Conservation (phyloP, 2,113 vertebrate species). For the Phaethon lepturus region DNA sequence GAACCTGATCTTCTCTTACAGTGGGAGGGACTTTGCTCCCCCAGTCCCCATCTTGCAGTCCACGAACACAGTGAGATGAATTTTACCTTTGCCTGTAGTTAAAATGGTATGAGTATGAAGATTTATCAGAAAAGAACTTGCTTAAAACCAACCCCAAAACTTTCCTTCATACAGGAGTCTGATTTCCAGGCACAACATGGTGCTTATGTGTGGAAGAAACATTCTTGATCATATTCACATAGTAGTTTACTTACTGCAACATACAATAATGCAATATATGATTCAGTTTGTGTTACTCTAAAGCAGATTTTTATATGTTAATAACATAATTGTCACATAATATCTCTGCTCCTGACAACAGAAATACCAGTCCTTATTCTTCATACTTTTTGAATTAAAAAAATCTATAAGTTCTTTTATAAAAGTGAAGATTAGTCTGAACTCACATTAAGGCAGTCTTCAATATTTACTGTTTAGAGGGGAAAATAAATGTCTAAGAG, state of each 20-base stretch:
- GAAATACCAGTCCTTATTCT: not conserved
- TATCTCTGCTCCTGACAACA: not conserved
- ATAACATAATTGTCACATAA: not conserved
- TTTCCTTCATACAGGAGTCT: not conserved
- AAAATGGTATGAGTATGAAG: not conserved
- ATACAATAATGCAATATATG: not conserved
- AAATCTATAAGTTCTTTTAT: not conserved
- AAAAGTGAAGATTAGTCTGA: not conserved
- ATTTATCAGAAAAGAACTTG: not conserved
- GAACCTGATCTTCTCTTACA: too few species aligned
- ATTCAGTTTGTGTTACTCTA: not conserved
- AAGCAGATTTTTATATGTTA: constrained; percentile 5
- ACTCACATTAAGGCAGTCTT: not conserved
- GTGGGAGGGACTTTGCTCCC: too few species aligned
- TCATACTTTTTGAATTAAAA: not conserved
- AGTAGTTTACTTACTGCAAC: not conserved
- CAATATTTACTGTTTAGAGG: not conserved
- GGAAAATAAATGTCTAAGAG: not conserved
- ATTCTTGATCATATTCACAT: not conserved
- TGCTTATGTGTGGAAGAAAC: not conserved
- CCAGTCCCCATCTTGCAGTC: too few species aligned
- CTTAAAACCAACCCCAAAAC: not conserved
- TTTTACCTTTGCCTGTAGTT: not conserved
- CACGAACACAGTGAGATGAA: not conserved
- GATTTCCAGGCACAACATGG: not conserved